Evolutionary conservation across 1,140 invertebrate genomes (phyloP), one percentile per base, ranked within the genome.

Genomic region (Argopecten irradians): DNA sequence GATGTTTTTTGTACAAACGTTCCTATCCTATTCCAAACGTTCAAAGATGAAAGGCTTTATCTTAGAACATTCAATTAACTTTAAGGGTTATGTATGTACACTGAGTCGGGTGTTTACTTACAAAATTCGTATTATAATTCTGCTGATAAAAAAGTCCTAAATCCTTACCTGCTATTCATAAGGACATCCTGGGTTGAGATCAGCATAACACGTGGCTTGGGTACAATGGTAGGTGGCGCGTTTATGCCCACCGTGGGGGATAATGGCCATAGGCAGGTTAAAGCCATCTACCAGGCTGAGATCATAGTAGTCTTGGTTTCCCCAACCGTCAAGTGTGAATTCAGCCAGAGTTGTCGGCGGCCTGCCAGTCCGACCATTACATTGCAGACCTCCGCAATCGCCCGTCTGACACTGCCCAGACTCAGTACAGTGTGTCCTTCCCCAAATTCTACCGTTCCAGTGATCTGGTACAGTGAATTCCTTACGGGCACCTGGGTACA

Each of bases 161-260:
- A n/a, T n/a, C n/a, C 36, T 39, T n/a, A 71, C 55, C n/a, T 28
- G 92, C 96, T 96, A 91, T 92, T 97, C 89, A 93, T 95, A 33
- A 94, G 96, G 35, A 93, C 96, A 87, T 96, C 97, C 93, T 95
- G 96, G 88, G 94, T 96, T 91, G 96, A 97, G 94, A 92, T 97
- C 92, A 96, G 97, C 97, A 93, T 91, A 87, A 93, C 95, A 93
- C 83, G 92, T 89, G 89, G 96, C 94, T 87, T 88, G 92, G 22
- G 89, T 92, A 89, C 96, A 96, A 85, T 95, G 95, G 92, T 95
- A 95, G 71, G 92, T 83, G 14, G 93, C 92, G n/a, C 92, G 92
- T 32, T 92, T 90, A 71, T 28, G 88, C 16, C 91, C 92, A 33
- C 46, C 28, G 3, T 36, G 41, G 2, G 93, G 93, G 13, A 46